Conservation (phyloP, 2,113 vertebrate species). For the Accipiter cooperii region DNA sequence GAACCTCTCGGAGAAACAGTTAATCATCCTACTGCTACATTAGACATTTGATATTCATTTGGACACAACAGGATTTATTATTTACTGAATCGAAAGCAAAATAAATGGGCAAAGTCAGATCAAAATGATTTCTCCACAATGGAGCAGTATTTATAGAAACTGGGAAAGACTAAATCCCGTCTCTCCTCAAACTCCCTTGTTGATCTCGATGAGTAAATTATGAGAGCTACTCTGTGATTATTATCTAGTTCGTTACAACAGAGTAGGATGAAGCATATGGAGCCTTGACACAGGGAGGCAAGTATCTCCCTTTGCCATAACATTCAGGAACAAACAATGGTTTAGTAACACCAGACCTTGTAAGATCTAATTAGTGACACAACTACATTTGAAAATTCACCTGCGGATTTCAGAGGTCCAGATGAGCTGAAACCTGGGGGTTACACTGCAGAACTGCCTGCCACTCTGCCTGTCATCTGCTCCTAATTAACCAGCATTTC, state of each 20-base stretch:
- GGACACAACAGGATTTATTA: constrained; percentile 46
- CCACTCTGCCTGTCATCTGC: background rate
- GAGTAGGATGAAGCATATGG: background rate
- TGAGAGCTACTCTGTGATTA: background rate
- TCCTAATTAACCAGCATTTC: background rate
- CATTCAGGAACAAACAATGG: background rate
- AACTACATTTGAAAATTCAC: background rate
- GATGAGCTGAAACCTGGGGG: background rate
- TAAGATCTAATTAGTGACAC: background rate
- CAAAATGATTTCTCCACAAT: constrained; percentile 21
- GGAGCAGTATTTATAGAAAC: constrained; percentile 21
- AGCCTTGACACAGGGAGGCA: background rate
- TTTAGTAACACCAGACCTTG: background rate
- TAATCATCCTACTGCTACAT: constrained; percentile 48
- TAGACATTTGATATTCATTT: constrained; percentile 53
- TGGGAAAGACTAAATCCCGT: constrained; percentile 3
- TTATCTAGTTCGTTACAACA: background rate
- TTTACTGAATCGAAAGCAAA: constrained; percentile 26
- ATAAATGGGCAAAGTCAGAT: constrained; percentile 40
- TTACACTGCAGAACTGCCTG: background rate
- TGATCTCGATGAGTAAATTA: constrained; percentile 1
- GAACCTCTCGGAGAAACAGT: constrained; percentile 50
- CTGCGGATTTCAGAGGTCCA: background rate
- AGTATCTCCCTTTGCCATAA: background rate
- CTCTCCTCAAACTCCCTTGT: background rate